Base-by-base conservation (phyloP, 2,888 invertebrate genomes). In the Nymphalis c-album region DNA sequence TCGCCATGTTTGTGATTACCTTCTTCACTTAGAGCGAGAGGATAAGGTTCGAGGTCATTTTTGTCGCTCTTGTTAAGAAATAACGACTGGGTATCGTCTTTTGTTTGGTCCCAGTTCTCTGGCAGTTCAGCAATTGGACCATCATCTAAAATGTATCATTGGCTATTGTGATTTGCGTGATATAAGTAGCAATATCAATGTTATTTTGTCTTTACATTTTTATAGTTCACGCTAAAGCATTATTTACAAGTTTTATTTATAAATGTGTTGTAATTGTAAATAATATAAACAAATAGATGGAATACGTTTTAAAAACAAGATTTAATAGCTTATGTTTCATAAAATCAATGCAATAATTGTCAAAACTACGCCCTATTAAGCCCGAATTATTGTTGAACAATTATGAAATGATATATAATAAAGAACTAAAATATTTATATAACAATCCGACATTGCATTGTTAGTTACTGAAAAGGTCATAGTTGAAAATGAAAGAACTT, bases 61-160 rank as follows among this genome's bases (percentile, higher is more conserved):
- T 93, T 93, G 81, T 93, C 92, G 78, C 90, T 93, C 81, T 92
- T 93, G 83, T 93, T 93, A 78, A 91, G 84, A 81, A 93, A 93
- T 73, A 92, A 82, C 53, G 93, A 92, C 75, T 92, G 91, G 50
- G 87, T 90, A 80, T 92, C 91, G 73, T 92, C 92, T 85, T 93
- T 93, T 63, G 92, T 88, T 82, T 92, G 92, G 81, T 92, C 92
- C 92, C 92, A 92, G 80, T 92, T 92, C 79, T 92, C 92, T 69
- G 92, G 92, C 72, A 92, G 82, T 78, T 92, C 93, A 76, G 86
- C 89, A 73, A 90, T 87, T 73, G 88, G 81, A 75, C 87, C 87
- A 75, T 87, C 90, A 84, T 90, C 91, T 91, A 84, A 71, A 73
- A 71, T 72, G 63, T 72, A 69, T 69, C 26, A 71, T 73, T 65